Evolutionary conservation across 2,888 invertebrate species (phyloP).

Genomic region (Drosophila greeni): DNA sequence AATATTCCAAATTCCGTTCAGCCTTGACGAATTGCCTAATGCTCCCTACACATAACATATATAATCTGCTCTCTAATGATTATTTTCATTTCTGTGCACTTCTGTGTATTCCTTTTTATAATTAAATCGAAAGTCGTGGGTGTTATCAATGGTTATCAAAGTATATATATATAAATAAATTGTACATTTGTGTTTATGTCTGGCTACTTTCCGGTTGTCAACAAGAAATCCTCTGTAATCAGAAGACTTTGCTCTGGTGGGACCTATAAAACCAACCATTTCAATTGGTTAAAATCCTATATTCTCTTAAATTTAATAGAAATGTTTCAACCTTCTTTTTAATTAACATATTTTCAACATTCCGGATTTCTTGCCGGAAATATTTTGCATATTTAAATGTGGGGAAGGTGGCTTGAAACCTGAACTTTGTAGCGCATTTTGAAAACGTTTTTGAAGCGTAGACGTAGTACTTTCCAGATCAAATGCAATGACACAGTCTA

Average conservation of each 20-base stretch:
- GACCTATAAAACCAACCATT: constrained; percentile 22
- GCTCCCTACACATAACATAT: constrained; percentile 7
- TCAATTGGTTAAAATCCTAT: background rate
- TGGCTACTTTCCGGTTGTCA: constrained; percentile 67
- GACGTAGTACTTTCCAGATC: constrained; percentile 12
- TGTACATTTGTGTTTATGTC: constrained; percentile 48
- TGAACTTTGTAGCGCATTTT: constrained; percentile 5
- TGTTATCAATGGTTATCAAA: constrained; percentile 71
- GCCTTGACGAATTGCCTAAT: constrained; percentile 14
- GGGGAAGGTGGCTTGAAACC: background rate
- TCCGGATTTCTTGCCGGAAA: background rate
- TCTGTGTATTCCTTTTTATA: constrained; percentile 41
- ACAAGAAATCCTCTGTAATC: constrained; percentile 56
- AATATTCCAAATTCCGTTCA: background rate
- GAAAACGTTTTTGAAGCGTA: background rate
- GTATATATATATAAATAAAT: constrained; percentile 32
- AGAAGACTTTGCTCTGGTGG: constrained; percentile 33
- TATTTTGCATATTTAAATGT: background rate
- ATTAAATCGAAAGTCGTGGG: constrained; percentile 61
- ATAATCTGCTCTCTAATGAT: constrained; percentile 14
- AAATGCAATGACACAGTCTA: constrained; percentile 21
- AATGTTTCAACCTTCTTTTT: constrained; percentile 2
- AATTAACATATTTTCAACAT: background rate
- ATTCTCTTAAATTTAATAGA: background rate
- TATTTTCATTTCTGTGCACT: constrained; percentile 21